Percentiles rank a stretch among this genome's conserved stretches.
Evolutionary conservation across 2,797 vertebrate species (phyloP).

Genomic region (Nothura maculosa): DNA sequence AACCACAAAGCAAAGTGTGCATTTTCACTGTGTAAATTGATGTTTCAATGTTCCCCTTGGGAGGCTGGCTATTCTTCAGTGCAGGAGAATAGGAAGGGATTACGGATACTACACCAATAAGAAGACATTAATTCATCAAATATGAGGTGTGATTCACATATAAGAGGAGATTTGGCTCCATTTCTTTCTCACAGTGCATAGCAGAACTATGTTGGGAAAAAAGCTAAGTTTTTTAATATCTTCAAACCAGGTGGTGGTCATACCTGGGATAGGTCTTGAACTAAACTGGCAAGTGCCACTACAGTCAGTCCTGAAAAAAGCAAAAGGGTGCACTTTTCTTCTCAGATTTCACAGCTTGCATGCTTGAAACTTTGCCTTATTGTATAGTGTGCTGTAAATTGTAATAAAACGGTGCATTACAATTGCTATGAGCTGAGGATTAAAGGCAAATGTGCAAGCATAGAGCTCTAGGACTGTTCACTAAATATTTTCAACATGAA

Average conservation of each 20-base stretch:
- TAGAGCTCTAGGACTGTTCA: neutral
- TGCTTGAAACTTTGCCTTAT: neutral
- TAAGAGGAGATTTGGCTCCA: too few relatives aligned
- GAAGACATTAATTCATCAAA: neutral
- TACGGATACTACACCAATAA: neutral
- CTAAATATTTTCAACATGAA: neutral
- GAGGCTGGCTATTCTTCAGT: rapidly evolving
- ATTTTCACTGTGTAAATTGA: neutral
- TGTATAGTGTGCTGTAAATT: neutral
- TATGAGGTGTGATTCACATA: neutral
- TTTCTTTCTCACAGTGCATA: neutral
- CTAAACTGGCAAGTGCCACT: neutral
- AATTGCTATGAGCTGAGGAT: neutral
- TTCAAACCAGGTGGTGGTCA: neutral
- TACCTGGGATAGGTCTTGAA: neutral
- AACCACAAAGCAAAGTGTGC: neutral
- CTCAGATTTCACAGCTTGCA: neutral
- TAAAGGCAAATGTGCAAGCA: neutral
- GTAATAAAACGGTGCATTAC: neutral
- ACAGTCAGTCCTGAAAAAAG: rapidly evolving
- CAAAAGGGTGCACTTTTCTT: neutral
- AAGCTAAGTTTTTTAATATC: neutral
- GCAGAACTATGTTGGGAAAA: neutral
- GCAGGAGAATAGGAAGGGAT: neutral
- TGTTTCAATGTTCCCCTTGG: neutral